Percentiles rank a stretch among this genome's conserved stretches.
Evolutionary conservation across 2,113 vertebrate species (phyloP).

Genomic region (Tragelaphus buxtoni): DNA sequence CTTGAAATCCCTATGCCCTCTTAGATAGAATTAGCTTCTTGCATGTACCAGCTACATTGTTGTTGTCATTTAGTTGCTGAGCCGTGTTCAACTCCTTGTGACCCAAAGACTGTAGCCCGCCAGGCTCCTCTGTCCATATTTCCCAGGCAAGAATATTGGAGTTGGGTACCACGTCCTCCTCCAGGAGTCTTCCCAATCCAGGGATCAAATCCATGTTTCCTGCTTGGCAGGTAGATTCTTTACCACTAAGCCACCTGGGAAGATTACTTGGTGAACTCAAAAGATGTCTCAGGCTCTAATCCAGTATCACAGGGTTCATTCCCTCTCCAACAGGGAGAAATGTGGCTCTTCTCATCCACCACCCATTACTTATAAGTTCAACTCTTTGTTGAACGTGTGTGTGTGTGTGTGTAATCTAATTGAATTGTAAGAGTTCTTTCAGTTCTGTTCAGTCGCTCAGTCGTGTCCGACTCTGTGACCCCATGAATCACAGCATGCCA

Average conservation of each 20-base stretch:
- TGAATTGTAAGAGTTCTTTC: neutral
- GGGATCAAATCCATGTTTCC: neutral
- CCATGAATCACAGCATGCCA: too few species aligned
- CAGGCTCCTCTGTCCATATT: neutral
- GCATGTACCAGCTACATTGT: neutral
- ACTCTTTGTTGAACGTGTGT: neutral
- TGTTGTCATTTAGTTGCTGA: neutral
- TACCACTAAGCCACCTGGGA: neutral
- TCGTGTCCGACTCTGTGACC: too few species aligned
- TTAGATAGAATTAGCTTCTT: neutral
- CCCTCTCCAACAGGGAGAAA: neutral
- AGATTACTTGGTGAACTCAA: neutral
- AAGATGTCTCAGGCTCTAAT: neutral
- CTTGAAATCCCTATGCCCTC: neutral
- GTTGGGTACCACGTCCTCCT: neutral
- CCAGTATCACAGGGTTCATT: neutral
- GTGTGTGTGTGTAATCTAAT: neutral
- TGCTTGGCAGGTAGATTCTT: neutral
- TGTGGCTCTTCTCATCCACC: neutral
- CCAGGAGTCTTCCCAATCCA: neutral
- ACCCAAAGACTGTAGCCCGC: neutral
- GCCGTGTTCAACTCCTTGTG: neutral
- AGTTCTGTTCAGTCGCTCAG: too few species aligned
- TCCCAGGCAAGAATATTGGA: neutral
- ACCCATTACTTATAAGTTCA: neutral